Evolutionary conservation across 2,113 vertebrate species (phyloP).

Genomic region (Varanus salvator): DNA sequence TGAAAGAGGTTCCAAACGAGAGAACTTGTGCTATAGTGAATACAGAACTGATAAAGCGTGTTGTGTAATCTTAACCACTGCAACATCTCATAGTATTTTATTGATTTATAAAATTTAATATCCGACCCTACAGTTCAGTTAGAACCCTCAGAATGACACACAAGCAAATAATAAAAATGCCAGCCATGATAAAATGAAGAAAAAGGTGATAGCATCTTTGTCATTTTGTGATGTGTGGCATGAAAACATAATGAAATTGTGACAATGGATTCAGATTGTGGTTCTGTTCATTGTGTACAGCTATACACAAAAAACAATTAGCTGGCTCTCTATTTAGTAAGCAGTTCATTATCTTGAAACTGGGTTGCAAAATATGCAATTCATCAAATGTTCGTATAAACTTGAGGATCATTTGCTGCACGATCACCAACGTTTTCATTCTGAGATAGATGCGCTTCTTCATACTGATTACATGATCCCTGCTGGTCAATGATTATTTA

Average conservation of each 20-base stretch:
- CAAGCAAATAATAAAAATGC: background rate
- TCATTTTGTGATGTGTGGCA: background rate
- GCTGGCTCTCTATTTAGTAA: background rate
- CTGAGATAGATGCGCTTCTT: background rate
- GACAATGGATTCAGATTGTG: background rate
- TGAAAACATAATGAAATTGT: background rate
- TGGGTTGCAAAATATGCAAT: too few relatives aligned
- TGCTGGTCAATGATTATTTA: background rate
- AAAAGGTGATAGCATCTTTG: background rate
- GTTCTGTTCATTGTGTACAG: background rate
- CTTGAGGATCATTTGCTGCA: too few relatives aligned
- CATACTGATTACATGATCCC: background rate
- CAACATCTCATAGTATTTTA: background rate
- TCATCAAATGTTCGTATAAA: background rate
- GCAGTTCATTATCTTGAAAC: background rate
- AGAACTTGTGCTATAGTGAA: background rate
- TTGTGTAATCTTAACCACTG: background rate
- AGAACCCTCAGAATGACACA: background rate
- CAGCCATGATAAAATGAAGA: background rate
- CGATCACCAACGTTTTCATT: background rate
- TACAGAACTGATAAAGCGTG: background rate
- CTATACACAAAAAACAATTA: background rate
- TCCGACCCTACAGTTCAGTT: background rate
- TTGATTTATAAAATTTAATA: background rate
- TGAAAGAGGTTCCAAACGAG: background rate